Conservation (phyloP, 1,140 invertebrate genomes). For the Lethrus apterus region DNA sequence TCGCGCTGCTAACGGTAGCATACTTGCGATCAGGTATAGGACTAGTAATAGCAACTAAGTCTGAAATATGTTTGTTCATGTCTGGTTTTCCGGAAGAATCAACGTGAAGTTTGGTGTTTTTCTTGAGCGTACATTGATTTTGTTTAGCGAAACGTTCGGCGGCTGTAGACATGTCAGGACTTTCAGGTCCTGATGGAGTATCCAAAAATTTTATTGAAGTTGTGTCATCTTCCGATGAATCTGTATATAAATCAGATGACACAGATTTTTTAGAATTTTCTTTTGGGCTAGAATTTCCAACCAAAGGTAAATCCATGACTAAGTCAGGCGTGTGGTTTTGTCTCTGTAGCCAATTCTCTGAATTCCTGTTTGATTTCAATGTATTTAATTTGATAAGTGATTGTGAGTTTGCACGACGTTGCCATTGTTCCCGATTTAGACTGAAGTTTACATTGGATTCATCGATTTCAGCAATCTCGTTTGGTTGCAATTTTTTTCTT, state of each 20-base stretch:
- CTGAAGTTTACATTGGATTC: constrained; percentile 35
- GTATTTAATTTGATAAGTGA: constrained; percentile 38
- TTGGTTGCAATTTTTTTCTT: constrained; percentile 13
- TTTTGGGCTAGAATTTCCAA: constrained; percentile 41
- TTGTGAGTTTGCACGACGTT: constrained; percentile 51
- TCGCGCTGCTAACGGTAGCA: constrained; percentile 20
- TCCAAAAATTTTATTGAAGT: constrained; percentile 24
- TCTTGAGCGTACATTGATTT: constrained; percentile 76
- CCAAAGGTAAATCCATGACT: constrained; percentile 76
- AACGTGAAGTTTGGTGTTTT: constrained; percentile 53
- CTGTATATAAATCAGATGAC: constrained; percentile 18
- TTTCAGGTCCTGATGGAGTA: constrained; percentile 46
- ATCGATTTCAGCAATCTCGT: constrained; percentile 25
- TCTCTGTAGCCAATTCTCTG: constrained; percentile 42
- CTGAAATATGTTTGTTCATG: constrained; percentile 15
- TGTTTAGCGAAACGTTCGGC: constrained; percentile 69
- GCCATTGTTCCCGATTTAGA: constrained; percentile 55
- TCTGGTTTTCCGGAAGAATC: constrained; percentile 24
- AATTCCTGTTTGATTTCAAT: constrained; percentile 43
- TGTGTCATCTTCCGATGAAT: constrained; percentile 27
- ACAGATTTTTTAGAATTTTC: constrained; percentile 43
- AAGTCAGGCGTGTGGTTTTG: constrained; percentile 75
- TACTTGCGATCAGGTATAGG: constrained; percentile 34
- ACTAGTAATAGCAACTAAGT: constrained; percentile 36
- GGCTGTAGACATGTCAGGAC: constrained; percentile 62